Conservation (phyloP, 2,888 invertebrate species). For the Lasioglossum figueresi region DNA sequence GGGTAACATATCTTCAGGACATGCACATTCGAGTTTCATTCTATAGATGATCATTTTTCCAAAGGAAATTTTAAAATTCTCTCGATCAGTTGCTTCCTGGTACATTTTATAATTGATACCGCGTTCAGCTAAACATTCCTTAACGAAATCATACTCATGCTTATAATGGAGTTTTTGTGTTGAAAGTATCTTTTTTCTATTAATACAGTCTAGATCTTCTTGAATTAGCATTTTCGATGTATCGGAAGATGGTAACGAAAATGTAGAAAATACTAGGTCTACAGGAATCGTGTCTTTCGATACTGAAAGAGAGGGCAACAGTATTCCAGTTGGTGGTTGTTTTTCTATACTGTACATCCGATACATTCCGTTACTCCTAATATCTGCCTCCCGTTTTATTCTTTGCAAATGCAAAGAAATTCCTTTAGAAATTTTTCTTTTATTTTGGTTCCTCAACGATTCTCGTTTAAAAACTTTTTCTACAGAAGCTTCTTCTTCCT, state of each 20-base stretch:
- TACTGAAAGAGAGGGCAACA: slow-evolving; percentile 81
- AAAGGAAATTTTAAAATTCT: slow-evolving; percentile 84
- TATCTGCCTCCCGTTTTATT: slow-evolving; percentile 40
- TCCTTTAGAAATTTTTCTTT: slow-evolving; percentile 39
- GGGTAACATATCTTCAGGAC: slow-evolving; percentile 84
- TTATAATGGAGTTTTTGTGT: slow-evolving; percentile 67
- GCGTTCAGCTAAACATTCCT: slow-evolving; percentile 84
- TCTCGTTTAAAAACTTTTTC: slow-evolving; percentile 72
- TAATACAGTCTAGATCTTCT: slow-evolving; percentile 88
- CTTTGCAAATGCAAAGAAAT: slow-evolving; percentile 38
- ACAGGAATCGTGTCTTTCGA: slow-evolving; percentile 84
- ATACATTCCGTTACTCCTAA: slow-evolving; percentile 19
- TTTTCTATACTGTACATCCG: slow-evolving; percentile 79
- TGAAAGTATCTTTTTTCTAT: slow-evolving; percentile 79
- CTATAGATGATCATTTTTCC: slow-evolving; percentile 90
- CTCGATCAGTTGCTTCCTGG: slow-evolving; percentile 76
- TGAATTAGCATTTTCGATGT: slow-evolving; percentile 86
- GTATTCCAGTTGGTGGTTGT: slow-evolving; percentile 80
- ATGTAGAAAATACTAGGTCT: slow-evolving; percentile 90
- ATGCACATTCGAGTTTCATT: slow-evolving; percentile 86
- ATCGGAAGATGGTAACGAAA: slow-evolving; percentile 89
- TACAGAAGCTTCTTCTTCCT: slow-evolving; percentile 64
- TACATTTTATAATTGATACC: slow-evolving; percentile 78
- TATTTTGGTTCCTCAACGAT: slow-evolving; percentile 64
- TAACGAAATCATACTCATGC: slow-evolving; percentile 75